Percentiles rank a stretch among this genome's conserved stretches.
Conservation (phyloP, 2,113 vertebrate genomes). For the Scalopus aquaticus region DNA sequence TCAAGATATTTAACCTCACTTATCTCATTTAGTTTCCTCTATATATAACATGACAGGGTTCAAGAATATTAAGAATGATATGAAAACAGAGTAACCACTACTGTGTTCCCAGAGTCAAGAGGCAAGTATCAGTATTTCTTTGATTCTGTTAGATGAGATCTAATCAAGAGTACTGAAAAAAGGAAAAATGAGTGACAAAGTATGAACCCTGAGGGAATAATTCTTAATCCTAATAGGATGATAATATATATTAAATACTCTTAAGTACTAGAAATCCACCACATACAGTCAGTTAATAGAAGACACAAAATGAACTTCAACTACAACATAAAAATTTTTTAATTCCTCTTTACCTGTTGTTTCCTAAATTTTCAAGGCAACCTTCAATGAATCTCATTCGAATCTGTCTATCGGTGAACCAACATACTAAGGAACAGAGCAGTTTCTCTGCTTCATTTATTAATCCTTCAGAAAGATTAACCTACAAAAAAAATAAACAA, state of each 20-base stretch:
- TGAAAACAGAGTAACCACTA: not conserved
- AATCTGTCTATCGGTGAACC: constrained; percentile 99
- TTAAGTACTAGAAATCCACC: not conserved
- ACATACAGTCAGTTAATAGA: not conserved
- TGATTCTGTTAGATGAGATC: not conserved
- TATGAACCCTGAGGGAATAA: not conserved
- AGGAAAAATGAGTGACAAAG: not conserved
- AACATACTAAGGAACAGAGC: constrained; percentile 98
- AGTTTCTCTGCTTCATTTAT: constrained; percentile 99
- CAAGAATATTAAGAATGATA: constrained; percentile 45
- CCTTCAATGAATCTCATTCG: constrained; percentile 99
- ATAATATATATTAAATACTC: not conserved
- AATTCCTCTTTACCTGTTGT: constrained; percentile 92
- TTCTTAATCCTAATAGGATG: not conserved
- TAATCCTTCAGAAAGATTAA: constrained; percentile 98
- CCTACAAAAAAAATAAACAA: constrained; percentile 84
- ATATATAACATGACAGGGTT: constrained; percentile 8
- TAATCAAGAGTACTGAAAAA: constrained; percentile 1
- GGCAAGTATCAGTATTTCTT: not conserved
- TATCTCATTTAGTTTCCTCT: constrained; percentile 9
- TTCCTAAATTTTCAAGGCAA: constrained; percentile 98
- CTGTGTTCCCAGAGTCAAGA: not conserved
- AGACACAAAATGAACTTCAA: not conserved
- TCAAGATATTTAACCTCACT: constrained; percentile 40
- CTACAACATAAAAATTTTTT: not conserved